Evolutionary conservation across 1,140 invertebrate genomes (phyloP), one percentile per base, ranked within the genome.

Genomic region (Pygmarrhopalites habei): DNA sequence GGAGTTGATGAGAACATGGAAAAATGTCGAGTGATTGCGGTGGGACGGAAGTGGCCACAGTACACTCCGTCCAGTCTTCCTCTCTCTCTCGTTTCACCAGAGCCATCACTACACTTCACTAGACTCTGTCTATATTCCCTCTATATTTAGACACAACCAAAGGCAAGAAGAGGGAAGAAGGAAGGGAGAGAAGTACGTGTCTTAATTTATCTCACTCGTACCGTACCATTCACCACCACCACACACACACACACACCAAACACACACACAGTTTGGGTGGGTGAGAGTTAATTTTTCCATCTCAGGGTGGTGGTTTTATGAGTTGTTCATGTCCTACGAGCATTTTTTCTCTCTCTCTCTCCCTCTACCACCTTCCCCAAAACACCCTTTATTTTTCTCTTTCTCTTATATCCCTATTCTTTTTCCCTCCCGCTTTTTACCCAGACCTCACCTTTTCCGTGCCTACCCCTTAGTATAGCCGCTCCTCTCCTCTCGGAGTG

Each of bases 251-350:
- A n/a, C n/a, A n/a, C n/a, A n/a, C n/a, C n/a, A n/a, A n/a, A n/a
- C n/a, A n/a, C n/a, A n/a, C n/a, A n/a, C n/a, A n/a, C n/a, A n/a
- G n/a, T n/a, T n/a, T n/a, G n/a, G n/a, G n/a, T n/a, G n/a, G n/a
- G 58, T 65, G 58, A 58, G 64, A 65, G 58, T 65, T 65, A 65
- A 65, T 65, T 65, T 65, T 65, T 65, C 58, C 64, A 65, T 65
- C 64, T 60, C 51, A 60, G 64, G 43, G 58, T 65, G 49, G 47
- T 53, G 58, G 49, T 65, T 65, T 65, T 65, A 65, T 65, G 64
- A 65, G 64, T 65, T 60, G 58, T 65, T 65, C 64, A 65, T 65
- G 64, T 57, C 60, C 52, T 49, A 64, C 58, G 56, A 65, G 64
- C 64, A 65, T 65, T 65, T 65, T 65, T 65, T 58, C 58, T 30